phyloP scores from a whole-genome alignment of 37 sponge, comb jelly and placozoan species.

The Eunapius fragilis region DNA sequence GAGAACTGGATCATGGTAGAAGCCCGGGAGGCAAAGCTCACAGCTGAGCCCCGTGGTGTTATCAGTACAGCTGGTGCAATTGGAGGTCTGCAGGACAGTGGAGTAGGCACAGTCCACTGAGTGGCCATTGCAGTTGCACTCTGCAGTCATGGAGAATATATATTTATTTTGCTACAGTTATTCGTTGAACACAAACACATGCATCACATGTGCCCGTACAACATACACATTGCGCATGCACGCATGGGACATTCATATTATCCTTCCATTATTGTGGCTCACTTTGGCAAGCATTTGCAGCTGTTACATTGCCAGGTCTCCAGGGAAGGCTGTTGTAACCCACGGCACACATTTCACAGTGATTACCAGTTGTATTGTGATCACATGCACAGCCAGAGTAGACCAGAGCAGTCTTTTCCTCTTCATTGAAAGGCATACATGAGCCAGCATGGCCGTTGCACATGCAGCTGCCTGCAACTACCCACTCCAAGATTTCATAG shows the following conservation, averaged over 20 bases:
- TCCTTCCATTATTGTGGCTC: background rate
- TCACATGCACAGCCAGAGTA: constrained; percentile 73
- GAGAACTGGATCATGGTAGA: constrained; percentile 53
- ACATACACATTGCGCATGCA: no score
- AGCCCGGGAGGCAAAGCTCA: constrained; percentile 58
- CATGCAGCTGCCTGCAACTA: constrained; percentile 72
- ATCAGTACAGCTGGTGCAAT: constrained; percentile 70
- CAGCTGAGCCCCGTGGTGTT: constrained; percentile 75
- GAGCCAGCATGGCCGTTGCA: constrained; percentile 88
- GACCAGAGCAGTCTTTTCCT: constrained; percentile 30
- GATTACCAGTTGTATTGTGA: constrained; percentile 58
- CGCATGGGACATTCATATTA: background rate
- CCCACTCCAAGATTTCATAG: constrained; percentile 80
- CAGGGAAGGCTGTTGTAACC: constrained; percentile 71
- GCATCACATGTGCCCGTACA: no score
- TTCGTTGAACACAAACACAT: no score
- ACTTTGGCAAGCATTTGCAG: constrained; percentile 70
- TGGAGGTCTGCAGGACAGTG: constrained; percentile 4
- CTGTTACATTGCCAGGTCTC: constrained; percentile 46
- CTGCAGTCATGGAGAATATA: constrained; percentile 15
- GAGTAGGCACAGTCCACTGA: constrained; percentile 56
- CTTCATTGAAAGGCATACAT: constrained; percentile 58
- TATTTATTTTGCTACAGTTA: background rate
- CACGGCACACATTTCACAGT: constrained; percentile 70
- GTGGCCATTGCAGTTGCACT: constrained; percentile 70